These are phyloP conservation scores for Melinaea menophilus DNA, from an alignment of 2,888 invertebrate species.

Conservation along the genomic window DNA sequence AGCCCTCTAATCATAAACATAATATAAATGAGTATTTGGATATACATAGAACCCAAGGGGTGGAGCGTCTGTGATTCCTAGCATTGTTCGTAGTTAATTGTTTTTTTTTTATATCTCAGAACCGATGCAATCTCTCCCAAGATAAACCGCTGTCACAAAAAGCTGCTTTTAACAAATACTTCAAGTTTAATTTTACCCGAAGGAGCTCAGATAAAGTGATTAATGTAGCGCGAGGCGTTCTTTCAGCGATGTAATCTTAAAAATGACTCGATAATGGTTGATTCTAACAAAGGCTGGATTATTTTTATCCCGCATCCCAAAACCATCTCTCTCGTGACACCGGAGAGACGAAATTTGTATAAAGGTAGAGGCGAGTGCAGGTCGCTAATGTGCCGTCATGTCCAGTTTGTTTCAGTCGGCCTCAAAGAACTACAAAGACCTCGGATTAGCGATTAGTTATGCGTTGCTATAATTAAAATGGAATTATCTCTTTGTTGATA, in stretches of 20 bases:
- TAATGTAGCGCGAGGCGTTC: slow-evolving; percentile 40
- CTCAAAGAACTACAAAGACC: no score
- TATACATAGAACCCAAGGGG: slow-evolving; percentile 4
- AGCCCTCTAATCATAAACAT: no score
- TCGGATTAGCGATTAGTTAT: no score
- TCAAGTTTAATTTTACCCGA: slow-evolving; percentile 28
- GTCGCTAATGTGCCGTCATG: slow-evolving; percentile 26
- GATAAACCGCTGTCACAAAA: slow-evolving; percentile 35
- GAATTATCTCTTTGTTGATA: no score
- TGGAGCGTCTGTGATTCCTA: slow-evolving; percentile 11
- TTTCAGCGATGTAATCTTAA: slow-evolving; percentile 40
- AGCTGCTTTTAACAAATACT: slow-evolving; percentile 30
- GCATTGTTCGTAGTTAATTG: slow-evolving; percentile 25
- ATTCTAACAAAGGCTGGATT: slow-evolving; percentile 32
- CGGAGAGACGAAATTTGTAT: slow-evolving; percentile 8
- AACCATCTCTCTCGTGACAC: not conserved
- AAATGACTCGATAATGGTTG: slow-evolving; percentile 38
- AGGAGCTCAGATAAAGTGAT: slow-evolving; percentile 40
- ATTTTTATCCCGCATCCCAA: slow-evolving; percentile 9
- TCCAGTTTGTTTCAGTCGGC: no score
- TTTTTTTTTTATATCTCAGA: slow-evolving; percentile 19
- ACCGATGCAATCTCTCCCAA: slow-evolving; percentile 25
- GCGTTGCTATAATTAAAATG: no score
- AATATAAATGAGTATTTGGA: not conserved
- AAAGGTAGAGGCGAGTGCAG: slow-evolving; percentile 2